Base-by-base conservation (phyloP, 2,113 vertebrate genomes). In the Cynopterus brachyotis region DNA sequence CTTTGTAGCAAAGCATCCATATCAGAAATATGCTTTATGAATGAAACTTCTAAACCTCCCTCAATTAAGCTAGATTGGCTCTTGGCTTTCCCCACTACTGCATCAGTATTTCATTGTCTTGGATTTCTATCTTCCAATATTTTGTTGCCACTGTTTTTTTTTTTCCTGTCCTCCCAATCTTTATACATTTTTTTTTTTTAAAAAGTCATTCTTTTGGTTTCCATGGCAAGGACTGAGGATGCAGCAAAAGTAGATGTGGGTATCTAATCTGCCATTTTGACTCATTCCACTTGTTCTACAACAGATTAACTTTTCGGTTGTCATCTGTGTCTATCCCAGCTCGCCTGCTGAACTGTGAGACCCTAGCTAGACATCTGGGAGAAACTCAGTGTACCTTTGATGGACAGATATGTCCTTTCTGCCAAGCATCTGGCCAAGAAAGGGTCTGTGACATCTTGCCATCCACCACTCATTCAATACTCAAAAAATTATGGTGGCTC, bases 51-150 rank as follows among this genome's bases (percentile, higher is more conserved):
- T 69, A 24, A n/a, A 60, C 35, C 30, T 19, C 24, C 78, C 32
- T 40, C 30, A 1, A 0, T 0, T 11, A 5, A 62, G 26, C 47
- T 47, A 6, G 7, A 3, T 5, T 28, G 80, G 10, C 3, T 0
- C 28, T 24, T 9, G n/a, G 53, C 59, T n/a, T 28, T 60, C 12
- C 6, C 50, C 15, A 40, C 28, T 15, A 0, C 20, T 3, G 4
- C 12, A 8, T n/a, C 6, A 7, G 22, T 2, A 0, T 42, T 37
- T 9, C 11, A 16, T 69, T 12, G n/a, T 28, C 89, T 62, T 12
- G 16, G 16, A 28, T 30, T 47, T 83, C 55, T 62, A 0, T 35
- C 70, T 62, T 28, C 53, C 37, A 5, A 1, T 8, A n/a, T 37
- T 19, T 22, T 55, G 19, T 45, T 37, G 24, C 30, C n/a, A 24